Evolutionary conservation across 2,797 vertebrate genomes (phyloP), one percentile per base, ranked within the genome.

Genomic region (Sarcophilus harrisii): DNA sequence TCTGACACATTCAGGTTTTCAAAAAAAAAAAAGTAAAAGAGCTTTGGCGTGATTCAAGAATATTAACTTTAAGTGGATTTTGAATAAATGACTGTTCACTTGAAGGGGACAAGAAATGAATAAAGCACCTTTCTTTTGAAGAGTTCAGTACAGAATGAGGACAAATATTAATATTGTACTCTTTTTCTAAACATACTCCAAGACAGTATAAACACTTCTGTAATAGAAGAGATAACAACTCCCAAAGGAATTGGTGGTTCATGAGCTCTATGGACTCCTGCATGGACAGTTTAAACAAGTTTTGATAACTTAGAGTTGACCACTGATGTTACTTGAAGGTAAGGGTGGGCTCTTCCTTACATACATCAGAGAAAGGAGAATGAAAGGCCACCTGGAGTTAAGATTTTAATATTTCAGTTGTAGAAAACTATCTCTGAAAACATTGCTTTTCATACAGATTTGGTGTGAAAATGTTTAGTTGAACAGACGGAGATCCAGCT

Each of bases 401-500:
- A 98, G 97, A 98, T 98, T 99, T 99, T 99, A 99, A 99, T 99
- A 99, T 99, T 99, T 99, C 98, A 98, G 98, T 98, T 98, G 98
- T 98, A 98, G 98, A 98, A 98, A 98, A 98, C 97, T 96, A 97
- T 96, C 97, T 99, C 97, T 98, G 98, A 98, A 98, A 98, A 0
- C 98, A 98, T 98, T 98, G 97, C 98, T 98, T 98, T 97, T 97
- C 96, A 96, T 98, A 97, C 98, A 98, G 98, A 98, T 98, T 98
- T 98, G 98, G 98, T 99, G 98, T 98, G 98, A 99, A 99, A 99
- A 98, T 99, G 98, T 98, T 98, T 98, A 98, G 97, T 90, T 93
- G 97, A 99, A 98, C 99, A 99, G 99, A 99, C 99, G 99, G 99
- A 98, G 98, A 98, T 98, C 98, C 99, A 99, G 99, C 99, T 99